Conservation (phyloP, 2,888 invertebrate genomes). For the Lymantria monacha region DNA sequence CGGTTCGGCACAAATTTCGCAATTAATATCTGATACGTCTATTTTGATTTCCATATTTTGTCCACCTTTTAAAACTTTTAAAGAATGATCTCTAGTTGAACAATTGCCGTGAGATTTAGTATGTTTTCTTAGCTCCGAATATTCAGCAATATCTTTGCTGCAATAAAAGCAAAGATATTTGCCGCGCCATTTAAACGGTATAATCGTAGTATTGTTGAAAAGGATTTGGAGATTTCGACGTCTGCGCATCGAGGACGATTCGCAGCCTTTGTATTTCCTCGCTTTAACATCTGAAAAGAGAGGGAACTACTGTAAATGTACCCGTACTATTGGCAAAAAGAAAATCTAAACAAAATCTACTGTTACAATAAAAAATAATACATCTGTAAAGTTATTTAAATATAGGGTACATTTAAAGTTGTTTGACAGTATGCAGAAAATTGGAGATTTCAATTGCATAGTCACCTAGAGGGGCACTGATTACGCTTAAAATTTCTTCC, state of each 20-base stretch:
- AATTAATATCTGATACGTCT: conserved; percentile 63
- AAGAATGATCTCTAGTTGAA: conserved; percentile 63
- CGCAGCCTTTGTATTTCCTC: conserved; percentile 60
- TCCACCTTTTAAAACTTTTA: conserved; percentile 70
- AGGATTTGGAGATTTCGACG: conserved; percentile 67
- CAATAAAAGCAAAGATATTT: conserved; percentile 75
- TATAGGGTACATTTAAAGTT: conserved; percentile 64
- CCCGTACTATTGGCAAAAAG: conserved; percentile 36
- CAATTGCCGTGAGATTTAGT: conserved; percentile 67
- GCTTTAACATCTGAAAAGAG: conserved; percentile 69
- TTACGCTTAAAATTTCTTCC: too few relatives aligned
- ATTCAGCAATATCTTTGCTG: conserved; percentile 62
- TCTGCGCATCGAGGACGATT: conserved; percentile 69
- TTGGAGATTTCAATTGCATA: too few relatives aligned
- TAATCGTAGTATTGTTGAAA: conserved; percentile 71
- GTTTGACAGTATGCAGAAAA: neutral
- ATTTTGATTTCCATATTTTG: conserved; percentile 76
- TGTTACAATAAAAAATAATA: conserved; percentile 11
- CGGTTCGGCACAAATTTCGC: conserved; percentile 57
- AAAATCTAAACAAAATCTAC: conserved; percentile 29
- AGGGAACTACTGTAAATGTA: conserved; percentile 73
- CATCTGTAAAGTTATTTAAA: conserved; percentile 15
- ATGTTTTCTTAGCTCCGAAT: conserved; percentile 58
- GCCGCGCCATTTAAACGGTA: conserved; percentile 78
- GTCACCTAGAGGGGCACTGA: too few relatives aligned